These are phyloP conservation scores for Boleophthalmus pectinirostris DNA, from an alignment of 2,113 vertebrate genomes.

Conservation along the genomic window DNA sequence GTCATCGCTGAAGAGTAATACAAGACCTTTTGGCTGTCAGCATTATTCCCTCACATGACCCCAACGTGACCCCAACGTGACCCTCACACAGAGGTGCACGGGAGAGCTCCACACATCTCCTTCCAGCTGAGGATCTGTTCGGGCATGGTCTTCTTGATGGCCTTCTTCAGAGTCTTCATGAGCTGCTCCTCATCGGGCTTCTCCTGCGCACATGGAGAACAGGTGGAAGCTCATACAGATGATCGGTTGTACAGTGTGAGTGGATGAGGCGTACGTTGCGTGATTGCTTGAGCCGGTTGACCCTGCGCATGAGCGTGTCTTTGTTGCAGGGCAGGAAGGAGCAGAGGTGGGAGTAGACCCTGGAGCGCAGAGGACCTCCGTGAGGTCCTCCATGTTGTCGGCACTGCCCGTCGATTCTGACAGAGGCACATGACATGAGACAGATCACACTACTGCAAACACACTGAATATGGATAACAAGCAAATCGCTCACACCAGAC, in stretches of 20 bases:
- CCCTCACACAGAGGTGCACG: conserved; percentile 78
- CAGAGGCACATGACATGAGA: background rate
- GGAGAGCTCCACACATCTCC: conserved; percentile 83
- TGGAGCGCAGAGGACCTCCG: conserved; percentile 82
- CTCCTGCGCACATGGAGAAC: conserved; percentile 46
- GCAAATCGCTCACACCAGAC: too few species aligned
- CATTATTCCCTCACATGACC: too few species aligned
- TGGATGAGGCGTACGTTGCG: background rate
- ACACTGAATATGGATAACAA: too few species aligned
- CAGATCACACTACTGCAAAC: background rate
- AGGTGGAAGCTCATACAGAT: background rate
- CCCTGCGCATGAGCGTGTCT: conserved; percentile 75
- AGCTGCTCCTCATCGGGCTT: conserved; percentile 81
- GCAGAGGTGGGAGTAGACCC: conserved; percentile 87
- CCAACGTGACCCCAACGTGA: conserved; percentile 24
- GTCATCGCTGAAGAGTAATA: too few species aligned
- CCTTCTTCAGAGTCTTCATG: conserved; percentile 86
- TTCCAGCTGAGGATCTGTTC: conserved; percentile 89
- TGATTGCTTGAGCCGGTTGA: background rate
- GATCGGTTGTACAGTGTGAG: background rate
- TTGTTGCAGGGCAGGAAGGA: conserved; percentile 92
- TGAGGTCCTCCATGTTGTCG: conserved; percentile 83
- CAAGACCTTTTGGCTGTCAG: too few species aligned
- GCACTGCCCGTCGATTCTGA: conserved; percentile 87
- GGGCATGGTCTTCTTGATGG: conserved; percentile 87